phyloP scores from a whole-genome alignment of 1,140 invertebrate species.

The Solenopsis fugax region DNA sequence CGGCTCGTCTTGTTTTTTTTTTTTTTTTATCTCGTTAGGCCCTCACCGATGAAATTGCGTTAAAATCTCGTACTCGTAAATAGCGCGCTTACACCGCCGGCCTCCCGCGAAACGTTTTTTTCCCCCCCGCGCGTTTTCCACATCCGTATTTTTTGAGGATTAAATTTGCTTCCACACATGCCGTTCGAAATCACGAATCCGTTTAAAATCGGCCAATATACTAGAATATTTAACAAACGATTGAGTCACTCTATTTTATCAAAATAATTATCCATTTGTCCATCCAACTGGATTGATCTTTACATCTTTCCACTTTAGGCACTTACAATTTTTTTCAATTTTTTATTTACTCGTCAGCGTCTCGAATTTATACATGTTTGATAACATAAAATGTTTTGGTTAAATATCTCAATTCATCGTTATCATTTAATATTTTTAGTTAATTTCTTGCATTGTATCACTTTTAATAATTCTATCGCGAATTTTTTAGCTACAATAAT shows the following conservation, averaged over 20 bases:
- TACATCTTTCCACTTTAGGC: background rate
- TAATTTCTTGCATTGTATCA: background rate
- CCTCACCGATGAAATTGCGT: constrained; percentile 31
- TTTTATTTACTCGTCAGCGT: background rate
- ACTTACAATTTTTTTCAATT: background rate
- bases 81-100: background rate
- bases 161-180: constrained; percentile 39
- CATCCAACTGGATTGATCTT: background rate
- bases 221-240: constrained; percentile 38
- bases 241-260: background rate
- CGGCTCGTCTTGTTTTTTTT: background rate
- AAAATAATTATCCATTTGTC: constrained; percentile 4
- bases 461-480: background rate
- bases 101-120: constrained; percentile 2
- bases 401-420: background rate
- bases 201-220: constrained; percentile 17
- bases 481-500: background rate
- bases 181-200: background rate
- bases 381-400: background rate
- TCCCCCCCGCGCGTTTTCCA: background rate
- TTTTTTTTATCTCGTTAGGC: constrained; percentile 41
- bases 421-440: background rate
- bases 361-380: background rate
- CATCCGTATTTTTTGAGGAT: constrained; percentile 47
- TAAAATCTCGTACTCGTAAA: constrained; percentile 49